A percentile compares a stretch with the other conserved stretches of the same genome.
phyloP scores from a whole-genome alignment of 1,140 invertebrate genomes.

The Pachypsylla venusta region DNA sequence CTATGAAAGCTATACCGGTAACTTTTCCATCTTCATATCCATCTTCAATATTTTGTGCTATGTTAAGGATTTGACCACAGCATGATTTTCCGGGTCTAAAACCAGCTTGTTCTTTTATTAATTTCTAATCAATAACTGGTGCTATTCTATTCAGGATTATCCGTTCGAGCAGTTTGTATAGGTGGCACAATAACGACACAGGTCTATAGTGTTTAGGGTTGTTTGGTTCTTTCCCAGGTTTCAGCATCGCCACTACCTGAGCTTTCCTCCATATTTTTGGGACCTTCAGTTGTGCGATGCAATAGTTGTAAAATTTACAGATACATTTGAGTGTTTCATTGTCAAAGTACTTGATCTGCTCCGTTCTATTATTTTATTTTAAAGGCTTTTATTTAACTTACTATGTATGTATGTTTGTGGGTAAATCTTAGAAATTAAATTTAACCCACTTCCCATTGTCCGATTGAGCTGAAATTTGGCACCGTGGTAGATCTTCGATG shows the following conservation, averaged over 20 bases:
- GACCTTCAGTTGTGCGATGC: neutral
- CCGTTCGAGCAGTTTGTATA: slow-evolving; percentile 10
- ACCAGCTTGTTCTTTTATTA: slow-evolving; percentile 14
- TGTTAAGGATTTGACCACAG: neutral
- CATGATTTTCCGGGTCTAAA: slow-evolving; percentile 17
- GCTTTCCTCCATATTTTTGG: slow-evolving; percentile 1
- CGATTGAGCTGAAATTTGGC: too few relatives aligned
- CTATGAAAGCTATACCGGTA: slow-evolving; percentile 13
- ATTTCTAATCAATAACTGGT: neutral
- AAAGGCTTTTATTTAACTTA: too few relatives aligned
- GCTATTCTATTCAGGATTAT: slow-evolving; percentile 5
- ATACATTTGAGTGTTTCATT: slow-evolving; percentile 9
- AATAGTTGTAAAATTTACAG: neutral
- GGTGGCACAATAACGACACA: slow-evolving; percentile 7
- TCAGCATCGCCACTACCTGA: slow-evolving; percentile 7
- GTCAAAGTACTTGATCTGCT: neutral
- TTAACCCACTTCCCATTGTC: too few relatives aligned
- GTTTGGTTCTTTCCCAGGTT: neutral
- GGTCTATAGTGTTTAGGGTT: neutral
- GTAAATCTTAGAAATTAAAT: too few relatives aligned
- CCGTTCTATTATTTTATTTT: slow-evolving; percentile 7
- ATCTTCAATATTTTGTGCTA: slow-evolving; percentile 3
- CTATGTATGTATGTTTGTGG: too few relatives aligned
- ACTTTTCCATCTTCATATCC: neutral
- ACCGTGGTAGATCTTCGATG: too few relatives aligned